Conservation (phyloP, 2,888 invertebrate species). For the Cheilosia impressa region DNA sequence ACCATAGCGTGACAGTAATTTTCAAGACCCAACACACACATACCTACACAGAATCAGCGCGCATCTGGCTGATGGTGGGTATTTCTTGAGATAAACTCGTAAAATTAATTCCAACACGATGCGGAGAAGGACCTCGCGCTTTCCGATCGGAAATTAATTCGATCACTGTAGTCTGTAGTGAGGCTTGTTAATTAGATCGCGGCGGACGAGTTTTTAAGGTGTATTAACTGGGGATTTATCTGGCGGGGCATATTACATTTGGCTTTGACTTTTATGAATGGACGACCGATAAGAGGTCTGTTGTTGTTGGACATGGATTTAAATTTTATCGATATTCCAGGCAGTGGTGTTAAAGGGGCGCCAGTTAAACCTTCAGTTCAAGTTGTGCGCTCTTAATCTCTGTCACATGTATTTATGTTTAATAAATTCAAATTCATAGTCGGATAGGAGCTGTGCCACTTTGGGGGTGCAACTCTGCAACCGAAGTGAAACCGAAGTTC, state of each 20-base stretch:
- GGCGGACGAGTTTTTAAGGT: conserved; percentile 48
- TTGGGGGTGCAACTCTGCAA: conserved; percentile 16
- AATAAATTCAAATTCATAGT: conserved; percentile 49
- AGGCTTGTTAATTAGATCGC: conserved; percentile 66
- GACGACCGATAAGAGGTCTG: conserved; percentile 52
- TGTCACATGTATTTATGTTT: conserved; percentile 38
- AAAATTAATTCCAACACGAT: conserved; percentile 71
- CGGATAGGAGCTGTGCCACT: conserved; percentile 42
- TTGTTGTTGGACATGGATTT: conserved; percentile 60
- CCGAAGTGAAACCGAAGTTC: conserved; percentile 35
- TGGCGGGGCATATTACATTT: conserved; percentile 42
- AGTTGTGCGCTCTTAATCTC: conserved; percentile 50
- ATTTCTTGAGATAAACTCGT: conserved; percentile 70
- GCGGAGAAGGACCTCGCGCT: conserved; percentile 48
- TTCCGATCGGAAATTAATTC: conserved; percentile 65
- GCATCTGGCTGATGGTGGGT: conserved; percentile 50
- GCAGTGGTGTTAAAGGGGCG: conserved; percentile 50
- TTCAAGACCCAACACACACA: conserved; percentile 30
- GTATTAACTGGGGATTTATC: conserved; percentile 48
- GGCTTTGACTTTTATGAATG: conserved; percentile 65
- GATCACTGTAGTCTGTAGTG: conserved; percentile 41
- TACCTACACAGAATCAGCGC: conserved; percentile 20
- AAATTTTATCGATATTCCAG: conserved; percentile 58
- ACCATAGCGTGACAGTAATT: conserved; percentile 62
- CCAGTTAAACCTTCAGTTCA: conserved; percentile 29